Evolutionary conservation across 2,888 invertebrate genomes (phyloP).

Genomic region (Tachina grossa): DNA sequence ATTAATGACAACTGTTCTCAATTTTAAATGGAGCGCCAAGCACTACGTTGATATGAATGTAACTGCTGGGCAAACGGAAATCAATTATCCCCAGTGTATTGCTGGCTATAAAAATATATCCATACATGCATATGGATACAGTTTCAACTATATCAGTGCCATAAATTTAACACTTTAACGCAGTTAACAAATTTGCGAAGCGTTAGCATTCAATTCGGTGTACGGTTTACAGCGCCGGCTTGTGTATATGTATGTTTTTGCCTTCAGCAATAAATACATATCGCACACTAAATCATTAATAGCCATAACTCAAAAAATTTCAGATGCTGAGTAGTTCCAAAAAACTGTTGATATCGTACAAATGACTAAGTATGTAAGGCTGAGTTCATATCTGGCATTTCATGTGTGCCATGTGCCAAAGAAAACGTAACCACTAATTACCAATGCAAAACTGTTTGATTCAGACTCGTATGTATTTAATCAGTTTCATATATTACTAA

Average conservation of each 20-base stretch:
- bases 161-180: slow-evolving; percentile 69
- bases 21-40: not conserved
- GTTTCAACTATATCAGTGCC: slow-evolving; percentile 62
- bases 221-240: slow-evolving; percentile 36
- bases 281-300: too few species aligned
- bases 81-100: not conserved
- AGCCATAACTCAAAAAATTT: too few species aligned
- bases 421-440: too few species aligned
- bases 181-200: slow-evolving; percentile 64
- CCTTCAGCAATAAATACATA: not conserved
- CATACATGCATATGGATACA: slow-evolving; percentile 30
- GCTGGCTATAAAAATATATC: not conserved
- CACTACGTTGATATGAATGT: not conserved
- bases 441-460: too few species aligned
- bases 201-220: slow-evolving; percentile 42
- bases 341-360: too few species aligned
- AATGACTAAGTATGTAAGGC: too few species aligned
- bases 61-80: slow-evolving; percentile 16
- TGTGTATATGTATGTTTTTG: not conserved
- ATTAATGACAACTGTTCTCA: too few species aligned
- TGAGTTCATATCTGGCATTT: too few species aligned
- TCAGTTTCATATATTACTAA: too few species aligned
- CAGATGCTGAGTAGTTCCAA: too few species aligned
- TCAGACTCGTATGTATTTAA: too few species aligned
- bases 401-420: too few species aligned